Conservation (phyloP, 2,113 vertebrate genomes). For the Oenanthe oenanthe region DNA sequence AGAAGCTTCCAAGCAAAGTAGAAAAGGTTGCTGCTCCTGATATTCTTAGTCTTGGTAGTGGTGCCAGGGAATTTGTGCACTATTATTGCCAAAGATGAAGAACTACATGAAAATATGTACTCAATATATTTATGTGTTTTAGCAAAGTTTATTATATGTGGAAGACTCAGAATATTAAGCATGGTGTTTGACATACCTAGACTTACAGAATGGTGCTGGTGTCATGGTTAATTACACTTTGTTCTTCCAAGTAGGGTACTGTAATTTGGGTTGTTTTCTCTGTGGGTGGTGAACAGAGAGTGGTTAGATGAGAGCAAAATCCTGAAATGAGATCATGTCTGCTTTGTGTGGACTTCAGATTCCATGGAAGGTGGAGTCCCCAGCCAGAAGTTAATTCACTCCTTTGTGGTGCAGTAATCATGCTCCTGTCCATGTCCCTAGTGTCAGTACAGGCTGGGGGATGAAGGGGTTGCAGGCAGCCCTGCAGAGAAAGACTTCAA, state of each 20-base stretch:
- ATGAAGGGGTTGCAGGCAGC: background rate
- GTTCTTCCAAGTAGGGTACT: background rate
- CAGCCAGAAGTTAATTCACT: background rate
- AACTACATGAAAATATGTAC: slow-evolving; percentile 18
- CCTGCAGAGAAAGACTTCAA: background rate
- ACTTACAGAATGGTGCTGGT: background rate
- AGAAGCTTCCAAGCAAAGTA: slow-evolving; percentile 13
- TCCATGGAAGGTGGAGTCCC: background rate
- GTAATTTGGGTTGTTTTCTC: background rate
- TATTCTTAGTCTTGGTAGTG: background rate
- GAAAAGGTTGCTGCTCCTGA: background rate
- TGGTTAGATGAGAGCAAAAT: slow-evolving; percentile 27
- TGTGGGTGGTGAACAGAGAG: background rate
- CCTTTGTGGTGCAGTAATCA: background rate
- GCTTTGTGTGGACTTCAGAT: slow-evolving; percentile 2
- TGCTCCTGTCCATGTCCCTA: background rate
- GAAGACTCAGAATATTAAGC: background rate
- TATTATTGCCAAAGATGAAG: slow-evolving; percentile 25
- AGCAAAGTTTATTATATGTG: background rate
- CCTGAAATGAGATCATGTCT: slow-evolving; percentile 59
- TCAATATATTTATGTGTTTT: slow-evolving; percentile 15
- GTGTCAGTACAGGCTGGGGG: background rate
- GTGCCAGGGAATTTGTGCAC: slow-evolving; percentile 30
- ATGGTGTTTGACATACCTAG: background rate
- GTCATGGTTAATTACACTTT: background rate